phyloP scores from a whole-genome alignment of 1,140 invertebrate species.

The Apocrypta bakeri region DNA sequence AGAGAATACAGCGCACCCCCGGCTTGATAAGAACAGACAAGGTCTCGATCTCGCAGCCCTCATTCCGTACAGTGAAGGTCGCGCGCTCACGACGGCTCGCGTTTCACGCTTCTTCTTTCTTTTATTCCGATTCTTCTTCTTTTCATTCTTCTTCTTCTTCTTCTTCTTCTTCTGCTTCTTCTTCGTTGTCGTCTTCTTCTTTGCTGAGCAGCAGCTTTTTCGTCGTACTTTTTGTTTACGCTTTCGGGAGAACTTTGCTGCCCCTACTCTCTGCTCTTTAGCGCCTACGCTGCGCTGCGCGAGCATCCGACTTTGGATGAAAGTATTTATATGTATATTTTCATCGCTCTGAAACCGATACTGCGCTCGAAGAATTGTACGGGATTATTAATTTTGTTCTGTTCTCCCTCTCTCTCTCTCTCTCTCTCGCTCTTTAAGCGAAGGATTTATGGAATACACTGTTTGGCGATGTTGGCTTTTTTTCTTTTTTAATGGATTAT shows the following conservation, averaged over 20 bases:
- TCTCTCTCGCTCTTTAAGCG: no score
- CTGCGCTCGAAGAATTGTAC: background rate
- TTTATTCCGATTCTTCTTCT: background rate
- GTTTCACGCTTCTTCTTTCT: background rate
- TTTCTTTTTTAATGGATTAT: no score
- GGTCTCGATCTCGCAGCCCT: conserved; percentile 9
- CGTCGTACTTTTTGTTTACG: conserved; percentile 18
- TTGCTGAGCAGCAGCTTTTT: background rate
- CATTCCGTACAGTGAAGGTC: conserved; percentile 4
- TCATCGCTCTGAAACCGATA: conserved; percentile 37
- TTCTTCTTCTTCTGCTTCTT: background rate
- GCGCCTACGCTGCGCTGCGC: background rate
- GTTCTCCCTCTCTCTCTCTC: no score
- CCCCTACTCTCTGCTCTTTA: background rate
- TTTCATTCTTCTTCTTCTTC: background rate
- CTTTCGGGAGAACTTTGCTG: background rate
- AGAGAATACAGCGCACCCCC: background rate
- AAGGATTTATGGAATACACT: no score
- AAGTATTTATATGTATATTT: conserved; percentile 42
- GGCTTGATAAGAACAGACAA: conserved; percentile 26
- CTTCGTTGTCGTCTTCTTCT: no score
- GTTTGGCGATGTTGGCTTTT: no score
- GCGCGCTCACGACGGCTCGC: background rate
- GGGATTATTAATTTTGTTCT: conserved; percentile 2
- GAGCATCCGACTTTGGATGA: conserved; percentile 11